Percentiles rank a stretch among this genome's conserved stretches.
Evolutionary conservation across 2,797 vertebrate species (phyloP).

Genomic region (Malurus leucopterus): DNA sequence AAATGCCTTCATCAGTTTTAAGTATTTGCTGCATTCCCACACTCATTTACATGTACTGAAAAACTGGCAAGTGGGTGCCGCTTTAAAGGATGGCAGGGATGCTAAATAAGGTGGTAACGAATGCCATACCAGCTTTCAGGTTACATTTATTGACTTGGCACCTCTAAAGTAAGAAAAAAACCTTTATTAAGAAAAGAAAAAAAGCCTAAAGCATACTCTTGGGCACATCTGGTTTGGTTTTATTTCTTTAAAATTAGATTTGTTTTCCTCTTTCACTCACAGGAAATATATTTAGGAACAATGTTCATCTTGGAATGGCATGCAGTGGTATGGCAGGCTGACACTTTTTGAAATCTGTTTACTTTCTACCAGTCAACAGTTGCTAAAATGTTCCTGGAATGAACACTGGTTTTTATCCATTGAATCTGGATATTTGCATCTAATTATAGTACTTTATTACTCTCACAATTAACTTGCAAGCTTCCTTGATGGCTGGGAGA

Average conservation of each 20-base stretch:
- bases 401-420: background rate
- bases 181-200: background rate
- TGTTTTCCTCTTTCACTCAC: constrained; percentile 29
- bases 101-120: background rate
- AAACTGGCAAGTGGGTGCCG: background rate
- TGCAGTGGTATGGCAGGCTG: constrained; percentile 49
- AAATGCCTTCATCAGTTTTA: background rate
- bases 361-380: constrained; percentile 47
- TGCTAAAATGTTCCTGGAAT: constrained; percentile 47
- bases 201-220: background rate
- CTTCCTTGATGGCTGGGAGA: background rate
- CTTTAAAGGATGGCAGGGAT: background rate
- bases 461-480: background rate
- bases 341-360: constrained; percentile 51
- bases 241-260: constrained; percentile 44
- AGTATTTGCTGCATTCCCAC: background rate
- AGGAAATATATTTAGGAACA: constrained; percentile 56
- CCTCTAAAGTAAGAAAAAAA: background rate
- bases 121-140: background rate
- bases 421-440: background rate
- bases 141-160: background rate
- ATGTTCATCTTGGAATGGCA: constrained; percentile 44
- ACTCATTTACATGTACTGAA: background rate
- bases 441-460: constrained; percentile 10
- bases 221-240: constrained; percentile 30